Evolutionary conservation across 2,888 invertebrate genomes (phyloP).

Genomic region (Meloe dianella): DNA sequence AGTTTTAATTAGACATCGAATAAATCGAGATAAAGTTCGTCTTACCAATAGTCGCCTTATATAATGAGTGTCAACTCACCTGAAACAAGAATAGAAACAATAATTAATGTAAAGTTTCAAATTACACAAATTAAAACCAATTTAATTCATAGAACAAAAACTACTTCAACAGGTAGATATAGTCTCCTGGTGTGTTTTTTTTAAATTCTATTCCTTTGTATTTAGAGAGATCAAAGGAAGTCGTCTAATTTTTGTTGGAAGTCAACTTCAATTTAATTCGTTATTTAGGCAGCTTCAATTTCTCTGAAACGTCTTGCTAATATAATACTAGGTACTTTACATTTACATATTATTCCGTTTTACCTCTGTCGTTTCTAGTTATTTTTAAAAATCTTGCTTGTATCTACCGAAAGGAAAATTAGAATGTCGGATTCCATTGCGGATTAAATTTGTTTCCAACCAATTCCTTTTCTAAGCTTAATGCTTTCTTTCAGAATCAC

Average conservation of each 20-base stretch:
- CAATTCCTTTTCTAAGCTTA: conserved; percentile 21
- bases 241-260: conserved; percentile 14
- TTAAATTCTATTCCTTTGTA: background rate
- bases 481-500: conserved; percentile 22
- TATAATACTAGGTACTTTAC: conserved; percentile 28
- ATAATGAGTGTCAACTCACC: conserved; percentile 10
- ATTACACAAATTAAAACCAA: background rate
- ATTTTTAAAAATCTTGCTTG: conserved; percentile 22
- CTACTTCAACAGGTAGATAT: background rate
- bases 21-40: background rate
- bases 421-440: conserved; percentile 32
- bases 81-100: background rate
- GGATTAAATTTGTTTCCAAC: conserved; percentile 31
- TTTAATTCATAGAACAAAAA: background rate
- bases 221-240: background rate
- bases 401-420: conserved; percentile 23
- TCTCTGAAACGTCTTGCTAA: conserved; percentile 31
- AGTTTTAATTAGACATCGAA: too few species aligned
- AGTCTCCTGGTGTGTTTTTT: background rate
- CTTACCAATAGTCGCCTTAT: conserved; percentile 8
- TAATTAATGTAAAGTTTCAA: conserved; percentile 6
- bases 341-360: conserved; percentile 34
- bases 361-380: conserved; percentile 29
- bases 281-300: conserved; percentile 29
- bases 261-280: conserved; percentile 26